phyloP scores from a whole-genome alignment of 2,888 invertebrate genomes.

The Yponomeuta plumbellus region DNA sequence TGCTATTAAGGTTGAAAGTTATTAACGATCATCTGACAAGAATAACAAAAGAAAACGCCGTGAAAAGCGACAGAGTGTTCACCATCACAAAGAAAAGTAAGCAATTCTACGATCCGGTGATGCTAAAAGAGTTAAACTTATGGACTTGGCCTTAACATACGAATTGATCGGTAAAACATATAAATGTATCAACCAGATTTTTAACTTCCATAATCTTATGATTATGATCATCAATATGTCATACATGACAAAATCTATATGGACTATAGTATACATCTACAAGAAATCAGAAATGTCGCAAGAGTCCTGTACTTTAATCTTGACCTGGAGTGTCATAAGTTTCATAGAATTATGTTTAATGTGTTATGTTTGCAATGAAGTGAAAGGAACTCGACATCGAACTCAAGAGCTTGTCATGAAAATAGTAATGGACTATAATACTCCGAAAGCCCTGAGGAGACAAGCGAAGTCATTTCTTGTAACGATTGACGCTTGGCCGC shows the following conservation, averaged over 20 bases:
- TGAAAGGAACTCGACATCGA: not conserved
- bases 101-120: not conserved
- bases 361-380: not conserved
- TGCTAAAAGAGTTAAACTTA: not conserved
- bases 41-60: conserved; percentile 2
- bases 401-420: not conserved
- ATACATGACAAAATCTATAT: conserved; percentile 4
- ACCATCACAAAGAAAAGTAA: not conserved
- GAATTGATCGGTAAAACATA: conserved; percentile 3
- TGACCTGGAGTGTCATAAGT: not conserved
- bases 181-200: not conserved
- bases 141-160: conserved; percentile 2
- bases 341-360: not conserved
- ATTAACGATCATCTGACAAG: conserved; percentile 15
- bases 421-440: not conserved
- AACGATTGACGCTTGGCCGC: conserved; percentile 17
- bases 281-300: not conserved
- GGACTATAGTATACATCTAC: conserved; percentile 5
- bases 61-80: not conserved
- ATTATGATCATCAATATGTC: not conserved
- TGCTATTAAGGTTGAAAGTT: conserved; percentile 11
- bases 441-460: not conserved
- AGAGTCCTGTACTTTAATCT: not conserved
- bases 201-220: conserved; percentile 7
- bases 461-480: conserved; percentile 19